Evolutionary conservation across 2,113 vertebrate species (phyloP).

Genomic region (Ophthalmolycus amberensis): DNA sequence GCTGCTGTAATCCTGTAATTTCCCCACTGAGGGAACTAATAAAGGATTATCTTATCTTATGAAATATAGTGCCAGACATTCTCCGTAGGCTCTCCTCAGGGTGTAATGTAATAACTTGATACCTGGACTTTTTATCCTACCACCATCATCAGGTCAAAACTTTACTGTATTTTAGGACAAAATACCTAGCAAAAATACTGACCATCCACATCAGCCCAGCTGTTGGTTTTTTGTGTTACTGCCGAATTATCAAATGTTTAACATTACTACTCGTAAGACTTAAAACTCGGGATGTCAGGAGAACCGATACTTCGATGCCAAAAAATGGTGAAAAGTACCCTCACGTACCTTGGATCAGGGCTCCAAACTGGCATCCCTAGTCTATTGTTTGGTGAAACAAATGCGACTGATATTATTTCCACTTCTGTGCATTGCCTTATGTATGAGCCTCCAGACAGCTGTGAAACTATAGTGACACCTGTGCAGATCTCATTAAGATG

Average conservation of each 20-base stretch:
- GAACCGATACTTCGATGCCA: not conserved
- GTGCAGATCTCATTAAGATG: constrained; percentile 75
- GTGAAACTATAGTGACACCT: constrained; percentile 78
- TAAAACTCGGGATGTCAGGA: not conserved
- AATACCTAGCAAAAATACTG: not conserved
- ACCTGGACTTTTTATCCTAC: not conserved
- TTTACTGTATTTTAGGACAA: too few species aligned
- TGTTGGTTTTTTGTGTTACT: not conserved
- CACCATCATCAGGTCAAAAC: not conserved
- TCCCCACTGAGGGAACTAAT: too few species aligned
- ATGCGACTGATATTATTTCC: constrained; percentile 31
- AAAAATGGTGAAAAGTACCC: not conserved
- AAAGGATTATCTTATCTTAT: too few species aligned
- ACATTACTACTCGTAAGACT: not conserved
- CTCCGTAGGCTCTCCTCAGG: not conserved
- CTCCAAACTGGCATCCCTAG: not conserved
- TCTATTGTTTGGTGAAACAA: constrained; percentile 26
- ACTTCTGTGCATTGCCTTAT: constrained; percentile 49
- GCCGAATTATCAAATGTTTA: not conserved
- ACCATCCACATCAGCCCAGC: not conserved
- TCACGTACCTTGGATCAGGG: not conserved
- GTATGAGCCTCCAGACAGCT: constrained; percentile 61
- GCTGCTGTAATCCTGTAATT: too few species aligned
- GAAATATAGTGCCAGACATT: not conserved
- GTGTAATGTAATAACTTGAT: not conserved